Percentiles rank a stretch among this genome's conserved stretches.
These are phyloP conservation scores for Eupithecia vulgata DNA, from an alignment of 2,888 invertebrate species.

Conservation along the genomic window DNA sequence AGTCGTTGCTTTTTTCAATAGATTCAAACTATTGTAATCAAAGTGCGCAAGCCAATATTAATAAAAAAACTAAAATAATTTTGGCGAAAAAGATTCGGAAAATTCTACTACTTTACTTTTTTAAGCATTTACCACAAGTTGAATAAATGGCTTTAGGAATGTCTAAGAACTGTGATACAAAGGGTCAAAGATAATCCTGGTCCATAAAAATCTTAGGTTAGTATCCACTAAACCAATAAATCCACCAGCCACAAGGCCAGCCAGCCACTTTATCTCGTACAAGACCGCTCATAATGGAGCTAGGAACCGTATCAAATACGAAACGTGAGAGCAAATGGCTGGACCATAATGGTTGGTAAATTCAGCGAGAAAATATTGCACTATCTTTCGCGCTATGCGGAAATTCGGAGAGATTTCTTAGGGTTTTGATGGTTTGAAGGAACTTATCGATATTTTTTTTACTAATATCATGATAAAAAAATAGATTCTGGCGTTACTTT, in stretches of 20 bases:
- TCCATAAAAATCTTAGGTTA: conserved; percentile 34
- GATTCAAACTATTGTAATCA: no score
- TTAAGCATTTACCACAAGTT: background rate
- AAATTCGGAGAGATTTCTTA: background rate
- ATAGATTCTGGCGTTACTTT: no score
- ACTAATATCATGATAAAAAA: no score
- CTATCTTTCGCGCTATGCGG: conserved; percentile 21
- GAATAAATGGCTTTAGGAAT: conserved; percentile 1
- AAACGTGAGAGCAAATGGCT: conserved; percentile 38
- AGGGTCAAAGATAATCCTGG: conserved; percentile 30
- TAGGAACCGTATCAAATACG: conserved; percentile 47
- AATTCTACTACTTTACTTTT: no score
- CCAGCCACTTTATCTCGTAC: conserved; percentile 51
- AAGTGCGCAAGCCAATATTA: no score
- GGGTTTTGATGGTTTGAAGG: conserved; percentile 1
- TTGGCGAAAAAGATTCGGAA: background rate
- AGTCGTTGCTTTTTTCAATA: no score
- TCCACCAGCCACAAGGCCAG: conserved; percentile 42
- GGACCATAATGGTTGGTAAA: conserved; percentile 9
- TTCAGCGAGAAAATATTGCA: conserved; percentile 37
- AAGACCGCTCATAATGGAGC: conserved; percentile 47
- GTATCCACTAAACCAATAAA: conserved; percentile 36
- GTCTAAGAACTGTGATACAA: conserved; percentile 19
- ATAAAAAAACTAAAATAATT: background rate
- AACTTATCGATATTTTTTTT: background rate